Percentiles rank a stretch among this genome's conserved stretches.
phyloP scores from a whole-genome alignment of 2,888 invertebrate genomes.

The Arrhopalites spinosus region DNA sequence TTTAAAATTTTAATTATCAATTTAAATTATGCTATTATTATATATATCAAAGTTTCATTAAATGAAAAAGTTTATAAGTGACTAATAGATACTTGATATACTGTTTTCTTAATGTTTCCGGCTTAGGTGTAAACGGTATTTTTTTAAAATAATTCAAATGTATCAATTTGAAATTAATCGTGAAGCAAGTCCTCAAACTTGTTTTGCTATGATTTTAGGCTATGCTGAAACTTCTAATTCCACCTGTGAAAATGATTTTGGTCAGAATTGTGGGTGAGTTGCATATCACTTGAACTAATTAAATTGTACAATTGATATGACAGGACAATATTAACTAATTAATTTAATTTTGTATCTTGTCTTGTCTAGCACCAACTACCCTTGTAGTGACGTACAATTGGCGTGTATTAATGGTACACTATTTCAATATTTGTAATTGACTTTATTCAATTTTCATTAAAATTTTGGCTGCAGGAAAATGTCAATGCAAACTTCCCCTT shows the following conservation, averaged over 20 bases:
- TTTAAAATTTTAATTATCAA: no score
- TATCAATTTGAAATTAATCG: neutral
- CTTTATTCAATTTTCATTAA: no score
- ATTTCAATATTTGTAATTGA: no score
- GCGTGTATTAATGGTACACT: conserved; percentile 47
- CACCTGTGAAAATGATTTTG: conserved; percentile 40
- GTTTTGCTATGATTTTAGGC: conserved; percentile 9
- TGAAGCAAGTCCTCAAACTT: neutral
- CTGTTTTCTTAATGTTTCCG: no score
- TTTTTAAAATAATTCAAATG: conserved; percentile 30
- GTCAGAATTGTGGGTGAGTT: conserved; percentile 36
- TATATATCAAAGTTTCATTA: no score
- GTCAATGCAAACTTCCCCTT: conserved; percentile 46
- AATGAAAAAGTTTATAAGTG: no score
- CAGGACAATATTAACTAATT: neutral
- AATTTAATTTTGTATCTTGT: no score
- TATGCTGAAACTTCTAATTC: conserved; percentile 41
- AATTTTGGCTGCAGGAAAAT: neutral
- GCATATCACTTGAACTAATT: neutral
- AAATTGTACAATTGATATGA: neutral
- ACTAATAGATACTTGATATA: no score
- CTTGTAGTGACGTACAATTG: conserved; percentile 38
- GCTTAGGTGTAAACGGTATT: no score
- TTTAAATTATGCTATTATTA: no score
- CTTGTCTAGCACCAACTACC: neutral